Evolutionary conservation across 2,888 invertebrate species (phyloP).

Genomic region (Halictus quadricinctus): DNA sequence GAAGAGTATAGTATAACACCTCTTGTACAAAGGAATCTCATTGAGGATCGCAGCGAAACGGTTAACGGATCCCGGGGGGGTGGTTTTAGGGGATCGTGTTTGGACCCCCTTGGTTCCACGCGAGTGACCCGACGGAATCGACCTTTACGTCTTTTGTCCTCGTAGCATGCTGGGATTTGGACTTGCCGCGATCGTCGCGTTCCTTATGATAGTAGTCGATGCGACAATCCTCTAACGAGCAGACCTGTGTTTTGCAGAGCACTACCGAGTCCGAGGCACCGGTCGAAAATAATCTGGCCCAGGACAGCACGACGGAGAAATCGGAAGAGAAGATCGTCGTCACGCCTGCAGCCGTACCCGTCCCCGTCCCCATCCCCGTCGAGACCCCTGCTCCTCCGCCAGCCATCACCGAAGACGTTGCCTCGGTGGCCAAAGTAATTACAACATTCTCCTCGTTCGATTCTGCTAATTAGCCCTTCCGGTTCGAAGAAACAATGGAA

Average conservation of each 20-base stretch:
- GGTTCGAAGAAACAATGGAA: not conserved
- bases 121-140: constrained; percentile 63
- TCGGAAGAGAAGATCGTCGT: constrained; percentile 72
- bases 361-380: constrained; percentile 51
- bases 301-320: constrained; percentile 75
- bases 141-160: constrained; percentile 59
- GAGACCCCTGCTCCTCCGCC: constrained; percentile 75
- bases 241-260: constrained; percentile 70
- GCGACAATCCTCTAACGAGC: constrained; percentile 32
- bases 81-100: not conserved
- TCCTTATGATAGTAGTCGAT: not conserved
- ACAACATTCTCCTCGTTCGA: not conserved
- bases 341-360: constrained; percentile 73
- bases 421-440: constrained; percentile 79
- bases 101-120: not conserved
- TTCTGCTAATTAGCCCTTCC: not conserved
- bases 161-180: constrained; percentile 74
- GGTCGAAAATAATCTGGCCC: constrained; percentile 71
- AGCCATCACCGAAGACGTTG: constrained; percentile 81
- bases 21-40: not conserved
- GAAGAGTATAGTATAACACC: not conserved
- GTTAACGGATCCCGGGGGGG: not conserved
- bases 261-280: constrained; percentile 74
- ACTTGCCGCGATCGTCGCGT: constrained; percentile 46
- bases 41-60: not conserved